Conservation (phyloP, 2,888 invertebrate genomes). For the Alloscopus bannaensis region DNA sequence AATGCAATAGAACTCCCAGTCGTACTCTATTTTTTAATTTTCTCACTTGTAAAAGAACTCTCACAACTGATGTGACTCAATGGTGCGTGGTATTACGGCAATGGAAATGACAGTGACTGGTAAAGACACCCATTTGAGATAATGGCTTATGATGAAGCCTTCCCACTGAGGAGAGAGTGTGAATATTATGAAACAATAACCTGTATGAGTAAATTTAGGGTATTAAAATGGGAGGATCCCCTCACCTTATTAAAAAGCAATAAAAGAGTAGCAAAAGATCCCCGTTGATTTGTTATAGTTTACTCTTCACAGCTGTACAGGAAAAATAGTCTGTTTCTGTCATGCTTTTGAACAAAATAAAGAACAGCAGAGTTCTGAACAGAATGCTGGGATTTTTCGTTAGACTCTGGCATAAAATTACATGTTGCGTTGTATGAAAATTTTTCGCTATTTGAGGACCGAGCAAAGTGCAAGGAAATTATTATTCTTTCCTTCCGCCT, state of each 20-base stretch:
- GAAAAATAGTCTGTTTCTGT: no score
- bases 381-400: neutral
- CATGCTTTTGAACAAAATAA: no score
- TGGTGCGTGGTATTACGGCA: no score
- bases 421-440: neutral
- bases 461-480: neutral
- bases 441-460: neutral
- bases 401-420: neutral
- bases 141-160: constrained; percentile 31
- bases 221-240: constrained; percentile 17
- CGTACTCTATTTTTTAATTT: constrained; percentile 18
- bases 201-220: neutral
- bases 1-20: constrained; percentile 27
- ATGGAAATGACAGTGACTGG: neutral
- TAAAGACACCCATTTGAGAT: constrained; percentile 24
- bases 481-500: neutral
- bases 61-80: neutral
- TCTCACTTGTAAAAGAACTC: constrained; percentile 26
- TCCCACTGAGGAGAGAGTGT: no score
- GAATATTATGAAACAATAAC: neutral
- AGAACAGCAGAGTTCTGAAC: neutral
- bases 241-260: constrained; percentile 51
- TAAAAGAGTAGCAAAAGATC: constrained; percentile 1
- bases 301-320: no score
- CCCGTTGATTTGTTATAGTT: neutral